These are phyloP conservation scores for Phrynocephalus forsythii DNA, from an alignment of 2,797 vertebrate genomes.

Conservation along the genomic window DNA sequence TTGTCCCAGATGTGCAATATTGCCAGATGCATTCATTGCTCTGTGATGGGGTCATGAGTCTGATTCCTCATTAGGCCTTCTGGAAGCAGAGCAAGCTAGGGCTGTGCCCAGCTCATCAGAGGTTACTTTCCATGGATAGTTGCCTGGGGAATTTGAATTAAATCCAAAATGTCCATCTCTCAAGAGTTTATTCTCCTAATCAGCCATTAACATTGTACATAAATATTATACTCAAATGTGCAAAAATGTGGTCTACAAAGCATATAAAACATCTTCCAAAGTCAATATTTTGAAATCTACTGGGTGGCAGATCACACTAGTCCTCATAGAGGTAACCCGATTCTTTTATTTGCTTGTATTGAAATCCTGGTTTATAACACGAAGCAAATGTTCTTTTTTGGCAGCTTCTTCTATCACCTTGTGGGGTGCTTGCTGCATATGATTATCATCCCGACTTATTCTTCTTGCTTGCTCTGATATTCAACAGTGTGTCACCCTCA, in stretches of 20 bases:
- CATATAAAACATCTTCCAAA: background rate
- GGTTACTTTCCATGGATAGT: no score
- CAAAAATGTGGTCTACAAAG: background rate
- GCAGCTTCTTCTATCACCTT: background rate
- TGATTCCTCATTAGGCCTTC: no score
- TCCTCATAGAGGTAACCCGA: background rate
- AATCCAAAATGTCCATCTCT: no score
- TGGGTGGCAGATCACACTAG: no score
- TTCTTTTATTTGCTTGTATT: background rate
- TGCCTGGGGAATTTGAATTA: no score
- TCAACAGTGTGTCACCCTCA: background rate
- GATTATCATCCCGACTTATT: background rate
- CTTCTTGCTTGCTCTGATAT: background rate
- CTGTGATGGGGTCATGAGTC: no score
- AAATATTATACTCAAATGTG: background rate
- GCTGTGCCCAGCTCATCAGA: no score
- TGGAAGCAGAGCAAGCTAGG: no score
- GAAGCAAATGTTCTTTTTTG: background rate
- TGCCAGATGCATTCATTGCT: no score
- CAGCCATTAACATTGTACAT: background rate
- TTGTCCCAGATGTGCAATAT: no score
- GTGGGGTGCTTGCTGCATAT: background rate
- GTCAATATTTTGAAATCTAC: background rate
- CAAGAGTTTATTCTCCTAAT: no score
- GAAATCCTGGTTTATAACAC: background rate